phyloP scores from a whole-genome alignment of 2,113 vertebrate genomes.

The Tapirus terrestris region DNA sequence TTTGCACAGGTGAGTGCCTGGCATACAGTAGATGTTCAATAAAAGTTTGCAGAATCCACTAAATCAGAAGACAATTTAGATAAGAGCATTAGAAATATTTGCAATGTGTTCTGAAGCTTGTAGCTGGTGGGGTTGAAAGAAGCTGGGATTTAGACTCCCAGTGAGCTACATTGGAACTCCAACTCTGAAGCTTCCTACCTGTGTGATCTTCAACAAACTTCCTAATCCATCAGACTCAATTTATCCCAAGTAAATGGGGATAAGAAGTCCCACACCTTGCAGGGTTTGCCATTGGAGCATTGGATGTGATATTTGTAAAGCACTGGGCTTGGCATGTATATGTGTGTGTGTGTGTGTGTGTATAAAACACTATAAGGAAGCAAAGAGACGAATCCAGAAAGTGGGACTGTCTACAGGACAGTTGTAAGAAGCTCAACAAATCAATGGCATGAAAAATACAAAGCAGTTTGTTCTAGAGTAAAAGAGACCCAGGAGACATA shows the following conservation, averaged over 20 bases:
- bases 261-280: neutral
- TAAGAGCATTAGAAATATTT: neutral
- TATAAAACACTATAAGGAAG: neutral
- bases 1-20: neutral
- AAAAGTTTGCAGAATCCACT: neutral
- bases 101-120: neutral
- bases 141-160: neutral
- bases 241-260: neutral
- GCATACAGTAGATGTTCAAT: neutral
- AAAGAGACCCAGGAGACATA: neutral
- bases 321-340: neutral
- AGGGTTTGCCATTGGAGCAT: neutral
- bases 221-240: neutral
- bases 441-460: neutral
- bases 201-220: neutral
- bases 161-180: neutral
- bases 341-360: too few relatives aligned
- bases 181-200: neutral
- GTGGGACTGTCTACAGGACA: too few relatives aligned
- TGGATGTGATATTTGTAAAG: neutral
- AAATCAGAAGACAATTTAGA: neutral
- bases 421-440: neutral
- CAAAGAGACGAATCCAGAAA: too few relatives aligned
- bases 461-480: neutral
- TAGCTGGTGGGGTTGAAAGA: neutral